Base-by-base conservation (phyloP, 2,113 vertebrate genomes). In the Turdus rufiventris region DNA sequence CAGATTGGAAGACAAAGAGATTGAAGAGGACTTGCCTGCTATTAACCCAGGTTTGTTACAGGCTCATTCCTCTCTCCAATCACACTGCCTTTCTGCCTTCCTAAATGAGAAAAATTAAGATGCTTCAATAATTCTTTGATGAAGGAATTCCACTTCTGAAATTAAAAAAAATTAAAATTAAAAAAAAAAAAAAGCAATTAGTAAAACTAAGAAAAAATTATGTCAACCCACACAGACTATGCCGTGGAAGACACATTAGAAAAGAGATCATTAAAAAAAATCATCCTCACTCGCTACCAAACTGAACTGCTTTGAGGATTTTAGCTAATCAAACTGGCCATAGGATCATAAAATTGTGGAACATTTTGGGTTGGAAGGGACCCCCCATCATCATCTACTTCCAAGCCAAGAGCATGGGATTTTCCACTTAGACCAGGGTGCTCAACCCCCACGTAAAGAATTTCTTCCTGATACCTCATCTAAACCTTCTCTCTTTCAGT, bases 261-360 rank as follows among this genome's bases (percentile, higher is more conserved):
- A 83, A 60, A 18, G 5, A 4, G 8, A 7, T 45, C 21, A 57
- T 2, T 17, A 81, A 48, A 81, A 1, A 0, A 14, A 61, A 79
- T 34, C 25, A 73, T 20, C 4, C 25, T 89, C 42, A 40, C 10
- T 1, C 57, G 6, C 18, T 54, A 57, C 19, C 29, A 66, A 77
- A 68, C 8, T 33, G 15, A 43, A 66, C 10, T 42, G 9, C 19
- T 80, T 81, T 6, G 1, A 54, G 16, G 6, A 76, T 53, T 25
- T 73, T 45, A 79, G 36, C 17, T 58, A 50, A 58, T 42, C 7
- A 57, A 65, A 40, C 17, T 54, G 29, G n/a, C 21, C 9, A 50
- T 12, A 42, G n/a, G 10, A 48, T 34, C 25, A 63, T 34, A 48
- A 24, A 63, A 56, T 38, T 15, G 12, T 53, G 20, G 20, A 42